Base-by-base conservation (phyloP, 37 sponge, comb jelly and placozoan species). In the Aplysina aerophoba region DNA sequence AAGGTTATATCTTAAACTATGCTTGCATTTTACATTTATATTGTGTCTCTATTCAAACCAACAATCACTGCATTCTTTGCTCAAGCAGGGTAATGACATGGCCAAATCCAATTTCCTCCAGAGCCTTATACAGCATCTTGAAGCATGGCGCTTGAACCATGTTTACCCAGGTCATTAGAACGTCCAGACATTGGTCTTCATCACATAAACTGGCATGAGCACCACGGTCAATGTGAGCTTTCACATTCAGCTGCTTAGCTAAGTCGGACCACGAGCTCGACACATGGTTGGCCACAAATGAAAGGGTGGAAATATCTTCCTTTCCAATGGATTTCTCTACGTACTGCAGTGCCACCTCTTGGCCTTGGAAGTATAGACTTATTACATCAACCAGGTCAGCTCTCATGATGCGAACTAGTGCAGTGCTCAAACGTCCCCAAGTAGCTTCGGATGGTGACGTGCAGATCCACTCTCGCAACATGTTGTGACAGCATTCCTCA, bases 301-400 rank as follows among this genome's bases (percentile, higher is more conserved):
- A 17, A 17, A 69, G 34, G 4, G 6, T 69, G 4, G 28, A 16
- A 69, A 69, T 69, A 6, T 69, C 34, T 5, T 30, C 28, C 27
- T 22, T 62, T 4, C 4, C 33, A 31, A 69, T 16, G 34, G 27
- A 11, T 35, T 69, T 69, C 34, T 28, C 71, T 31, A 35, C 71
- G 28, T 1, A 69, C 71, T 69, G 71, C 28, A 69, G 28, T 30
- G 34, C 34, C 13, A 17, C 19, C 13, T 27, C 34, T 17, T 6
- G 1, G 33, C 71, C 71, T 1, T n/a, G 28, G 34, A 69, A 35
- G 6, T 69, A 69, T 6, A 31, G 33, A 25, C 71, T 69, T 34
- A 69, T 69, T 16, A 31, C 71, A 69, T 69, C 71, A 69, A 28
- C 71, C 28, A 69, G 28, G 34, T 69, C 71, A 34, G 34, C 71